Base-by-base conservation (phyloP, 2,113 vertebrate genomes). In the Nettapus auritus region DNA sequence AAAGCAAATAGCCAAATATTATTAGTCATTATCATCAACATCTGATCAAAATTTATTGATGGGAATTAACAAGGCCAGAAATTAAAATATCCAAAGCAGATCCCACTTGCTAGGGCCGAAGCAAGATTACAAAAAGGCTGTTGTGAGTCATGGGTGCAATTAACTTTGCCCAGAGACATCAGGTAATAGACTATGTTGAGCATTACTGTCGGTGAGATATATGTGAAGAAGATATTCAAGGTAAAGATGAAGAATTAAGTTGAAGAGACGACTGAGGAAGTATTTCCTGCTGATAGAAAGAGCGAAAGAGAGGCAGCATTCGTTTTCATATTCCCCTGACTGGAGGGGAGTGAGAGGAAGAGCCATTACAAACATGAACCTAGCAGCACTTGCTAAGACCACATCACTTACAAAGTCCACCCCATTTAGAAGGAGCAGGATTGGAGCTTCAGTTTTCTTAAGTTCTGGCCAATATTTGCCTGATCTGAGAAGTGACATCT, bases 401-500 rank as follows among this genome's bases (percentile, higher is more conserved):
- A 6, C n/a, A 33, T 14, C 5, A 17, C 21, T 85, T 79, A 7
- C 2, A 28, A 92, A 81, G 40, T 13, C 29, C 36, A 40, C 62
- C 17, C 25, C 16, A 19, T 85, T 76, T 66, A 50, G 46, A 93
- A 82, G 25, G 28, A 86, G 29, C 17, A 56, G 46, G n/a, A 17
- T 44, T 68, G 74, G 19, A 87, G 21, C 23, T 20, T 57, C 38
- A 16, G 23, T 64, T 75, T 93, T 71, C 34, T 53, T 69, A 73
- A 84, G 26, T 26, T 73, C 18, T 79, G 42, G 56, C n/a, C 34
- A 86, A 78, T 55, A 86, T 34, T 63, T 48, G 44, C 71, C 79
- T 82, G 34, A 82, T 77, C 63, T 69, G 36, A 82, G 52, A 76
- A 83, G 82, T 79, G 91, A 82, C 82, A 87, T 63, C 89, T 96